Evolutionary conservation across 2,113 vertebrate species (phyloP).

Genomic region (Vidua chalybeata): DNA sequence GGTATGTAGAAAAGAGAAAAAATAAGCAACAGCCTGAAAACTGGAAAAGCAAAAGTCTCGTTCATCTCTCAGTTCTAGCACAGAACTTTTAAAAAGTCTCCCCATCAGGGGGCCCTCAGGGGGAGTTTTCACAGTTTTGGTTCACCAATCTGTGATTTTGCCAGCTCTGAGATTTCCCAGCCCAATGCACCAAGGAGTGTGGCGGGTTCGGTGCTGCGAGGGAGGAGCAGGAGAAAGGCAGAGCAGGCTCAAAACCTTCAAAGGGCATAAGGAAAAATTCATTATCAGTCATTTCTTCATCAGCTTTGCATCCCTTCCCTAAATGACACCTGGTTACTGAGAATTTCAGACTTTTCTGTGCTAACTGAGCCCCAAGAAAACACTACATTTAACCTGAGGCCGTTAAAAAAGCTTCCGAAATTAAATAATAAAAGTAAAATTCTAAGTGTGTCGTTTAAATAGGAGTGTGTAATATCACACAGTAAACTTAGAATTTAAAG

Average conservation of each 20-base stretch:
- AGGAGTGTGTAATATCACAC: too few species aligned
- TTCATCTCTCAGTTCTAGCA: neutral
- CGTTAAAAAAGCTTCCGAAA: too few species aligned
- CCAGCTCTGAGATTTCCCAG: neutral
- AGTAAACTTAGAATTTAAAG: too few species aligned
- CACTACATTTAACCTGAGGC: too few species aligned
- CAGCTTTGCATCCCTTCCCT: neutral
- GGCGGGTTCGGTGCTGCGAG: neutral
- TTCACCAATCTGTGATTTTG: neutral
- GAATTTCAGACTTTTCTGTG: neutral
- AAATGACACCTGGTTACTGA: neutral
- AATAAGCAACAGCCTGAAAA: neutral
- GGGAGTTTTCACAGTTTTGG: neutral
- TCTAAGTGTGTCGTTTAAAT: too few species aligned
- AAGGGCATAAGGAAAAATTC: neutral
- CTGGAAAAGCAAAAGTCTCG: rapidly evolving
- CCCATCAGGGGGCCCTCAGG: neutral
- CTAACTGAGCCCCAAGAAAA: too few species aligned
- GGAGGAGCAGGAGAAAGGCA: neutral
- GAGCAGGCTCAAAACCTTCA: neutral
- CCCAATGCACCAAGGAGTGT: neutral
- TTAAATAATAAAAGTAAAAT: too few species aligned
- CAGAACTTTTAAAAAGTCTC: neutral
- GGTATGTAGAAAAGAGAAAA: neutral
- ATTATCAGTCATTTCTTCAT: neutral